Percentiles rank a stretch among this genome's conserved stretches.
Evolutionary conservation across 2,797 vertebrate species (phyloP).

Genomic region (Coregonus ussuriensis): DNA sequence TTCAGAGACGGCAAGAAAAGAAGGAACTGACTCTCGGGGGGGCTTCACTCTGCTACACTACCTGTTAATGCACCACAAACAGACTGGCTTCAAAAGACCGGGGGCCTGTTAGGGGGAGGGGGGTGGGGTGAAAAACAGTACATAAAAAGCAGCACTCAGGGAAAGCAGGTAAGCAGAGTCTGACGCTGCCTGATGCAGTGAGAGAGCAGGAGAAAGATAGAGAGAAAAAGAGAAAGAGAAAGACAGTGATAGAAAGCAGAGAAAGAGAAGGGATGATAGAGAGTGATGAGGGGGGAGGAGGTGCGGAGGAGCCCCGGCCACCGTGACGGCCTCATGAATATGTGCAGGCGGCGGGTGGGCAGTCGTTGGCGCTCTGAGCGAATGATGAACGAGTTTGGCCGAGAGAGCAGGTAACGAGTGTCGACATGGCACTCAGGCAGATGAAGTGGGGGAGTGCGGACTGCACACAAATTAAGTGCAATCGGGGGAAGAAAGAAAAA

Average conservation of each 20-base stretch:
- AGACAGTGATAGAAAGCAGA: background rate
- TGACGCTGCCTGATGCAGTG: slow-evolving; percentile 48
- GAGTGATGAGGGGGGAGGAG: background rate
- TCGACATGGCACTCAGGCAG: slow-evolving; percentile 41
- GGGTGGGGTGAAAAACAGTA: slow-evolving; percentile 31
- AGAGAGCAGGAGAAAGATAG: background rate
- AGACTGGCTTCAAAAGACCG: slow-evolving; percentile 65
- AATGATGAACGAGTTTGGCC: slow-evolving; percentile 48
- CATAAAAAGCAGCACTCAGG: slow-evolving; percentile 47
- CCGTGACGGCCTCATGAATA: slow-evolving; percentile 47
- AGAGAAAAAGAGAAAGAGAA: background rate
- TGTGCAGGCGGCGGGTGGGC: slow-evolving; percentile 15
- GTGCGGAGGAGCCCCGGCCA: slow-evolving; percentile 22
- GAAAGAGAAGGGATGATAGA: slow-evolving; percentile 21
- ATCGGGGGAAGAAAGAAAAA: slow-evolving; percentile 8
- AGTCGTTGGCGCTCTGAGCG: slow-evolving; percentile 29
- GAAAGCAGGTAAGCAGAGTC: slow-evolving; percentile 47
- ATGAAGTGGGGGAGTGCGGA: slow-evolving; percentile 40
- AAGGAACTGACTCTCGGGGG: slow-evolving; percentile 52
- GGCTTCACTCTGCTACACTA: slow-evolving; percentile 48
- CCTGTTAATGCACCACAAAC: slow-evolving; percentile 64
- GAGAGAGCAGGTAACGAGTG: slow-evolving; percentile 42
- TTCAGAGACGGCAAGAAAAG: slow-evolving; percentile 59
- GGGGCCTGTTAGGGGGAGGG: slow-evolving; percentile 34
- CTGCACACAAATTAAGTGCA: slow-evolving; percentile 44